phyloP scores from a whole-genome alignment of 2,113 vertebrate species.

The Cinclus mexicanus region DNA sequence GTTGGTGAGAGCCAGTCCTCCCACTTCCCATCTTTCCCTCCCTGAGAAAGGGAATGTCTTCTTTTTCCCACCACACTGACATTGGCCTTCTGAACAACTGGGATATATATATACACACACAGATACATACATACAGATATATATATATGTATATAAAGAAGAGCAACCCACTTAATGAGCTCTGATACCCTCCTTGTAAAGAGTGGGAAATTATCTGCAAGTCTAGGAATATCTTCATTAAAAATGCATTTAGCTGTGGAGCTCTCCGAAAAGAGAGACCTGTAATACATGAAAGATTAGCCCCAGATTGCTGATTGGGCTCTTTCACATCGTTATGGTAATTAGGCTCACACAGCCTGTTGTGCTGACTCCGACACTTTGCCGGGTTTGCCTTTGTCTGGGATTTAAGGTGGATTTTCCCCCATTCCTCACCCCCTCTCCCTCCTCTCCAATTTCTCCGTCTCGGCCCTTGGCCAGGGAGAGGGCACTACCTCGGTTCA shows the following conservation, averaged over 20 bases:
- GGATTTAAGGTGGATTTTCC: constrained; percentile 75
- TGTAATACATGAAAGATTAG: constrained; percentile 87
- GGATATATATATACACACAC: not conserved
- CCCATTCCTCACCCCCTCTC: not conserved
- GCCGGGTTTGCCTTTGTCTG: constrained; percentile 74
- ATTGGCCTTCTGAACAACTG: not conserved
- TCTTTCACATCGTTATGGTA: constrained; percentile 85
- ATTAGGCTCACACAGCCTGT: constrained; percentile 76
- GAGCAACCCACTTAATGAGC: constrained; percentile 67
- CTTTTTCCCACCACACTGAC: not conserved
- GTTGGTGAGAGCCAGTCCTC: fast-evolving
- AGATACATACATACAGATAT: fast-evolving
- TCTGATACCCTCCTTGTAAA: constrained; percentile 75
- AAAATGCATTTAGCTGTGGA: constrained; percentile 82
- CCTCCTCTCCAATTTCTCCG: not conserved
- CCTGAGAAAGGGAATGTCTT: not conserved
- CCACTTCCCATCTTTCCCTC: not conserved
- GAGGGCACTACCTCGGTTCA: not conserved
- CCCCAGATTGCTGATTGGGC: constrained; percentile 85
- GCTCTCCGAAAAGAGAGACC: constrained; percentile 76
- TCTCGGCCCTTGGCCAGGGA: not conserved
- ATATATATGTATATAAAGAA: constrained; percentile 19
- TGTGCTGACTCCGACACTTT: constrained; percentile 81
- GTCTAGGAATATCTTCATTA: constrained; percentile 83
- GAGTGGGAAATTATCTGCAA: constrained; percentile 75